Evolutionary conservation across 2,113 vertebrate genomes (phyloP).

Genomic region (Lycocorax pyrrhopterus): DNA sequence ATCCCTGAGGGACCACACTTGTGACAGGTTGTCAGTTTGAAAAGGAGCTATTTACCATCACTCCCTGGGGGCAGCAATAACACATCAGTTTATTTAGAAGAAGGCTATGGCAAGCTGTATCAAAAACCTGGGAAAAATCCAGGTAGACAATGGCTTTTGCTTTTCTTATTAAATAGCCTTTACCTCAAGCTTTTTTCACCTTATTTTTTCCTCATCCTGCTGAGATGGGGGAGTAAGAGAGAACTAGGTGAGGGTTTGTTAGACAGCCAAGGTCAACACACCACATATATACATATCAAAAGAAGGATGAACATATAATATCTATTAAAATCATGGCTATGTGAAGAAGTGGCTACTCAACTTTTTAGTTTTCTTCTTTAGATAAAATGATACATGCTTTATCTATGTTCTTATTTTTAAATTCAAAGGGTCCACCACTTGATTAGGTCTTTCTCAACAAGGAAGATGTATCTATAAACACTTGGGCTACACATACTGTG

Average conservation of each 20-base stretch:
- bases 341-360: background rate
- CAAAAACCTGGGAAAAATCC: background rate
- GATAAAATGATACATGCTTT: background rate
- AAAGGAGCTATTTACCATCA: background rate
- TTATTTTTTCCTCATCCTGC: background rate
- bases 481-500: background rate
- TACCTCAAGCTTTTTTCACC: background rate
- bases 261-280: background rate
- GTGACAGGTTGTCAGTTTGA: background rate
- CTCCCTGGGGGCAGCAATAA: background rate
- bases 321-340: background rate
- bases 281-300: background rate
- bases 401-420: background rate
- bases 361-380: background rate
- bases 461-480: background rate
- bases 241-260: background rate
- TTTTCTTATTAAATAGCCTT: background rate
- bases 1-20: background rate
- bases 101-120: background rate
- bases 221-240: background rate
- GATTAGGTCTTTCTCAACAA: background rate
- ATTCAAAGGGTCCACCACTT: background rate
- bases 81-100: background rate
- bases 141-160: background rate
- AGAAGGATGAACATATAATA: background rate